Evolutionary conservation across 2,797 vertebrate genomes (phyloP).

Genomic region (Lateolabrax maculatus): DNA sequence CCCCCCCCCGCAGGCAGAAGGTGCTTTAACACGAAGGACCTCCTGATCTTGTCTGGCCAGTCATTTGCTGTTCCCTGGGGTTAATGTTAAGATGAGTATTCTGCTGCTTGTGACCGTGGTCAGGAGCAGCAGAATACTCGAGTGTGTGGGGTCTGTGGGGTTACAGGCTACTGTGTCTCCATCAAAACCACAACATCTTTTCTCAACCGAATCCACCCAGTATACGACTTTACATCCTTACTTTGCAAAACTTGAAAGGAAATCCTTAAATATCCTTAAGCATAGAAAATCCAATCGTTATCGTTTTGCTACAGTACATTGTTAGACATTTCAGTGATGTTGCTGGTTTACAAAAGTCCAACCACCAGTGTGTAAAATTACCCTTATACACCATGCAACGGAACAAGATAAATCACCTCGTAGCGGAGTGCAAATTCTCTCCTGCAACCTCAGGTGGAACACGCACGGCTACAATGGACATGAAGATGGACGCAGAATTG

Average conservation of each 20-base stretch:
- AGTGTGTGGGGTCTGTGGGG: constrained; percentile 8
- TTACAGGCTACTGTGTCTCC: constrained; percentile 7
- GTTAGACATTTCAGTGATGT: constrained; percentile 11
- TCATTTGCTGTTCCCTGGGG: constrained; percentile 30
- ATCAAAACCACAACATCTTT: background rate
- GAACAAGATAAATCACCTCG: constrained; percentile 26
- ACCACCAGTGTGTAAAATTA: constrained; percentile 14
- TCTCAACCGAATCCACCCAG: background rate
- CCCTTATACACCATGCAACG: constrained; percentile 10
- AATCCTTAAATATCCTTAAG: constrained; percentile 2
- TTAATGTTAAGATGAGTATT: constrained; percentile 2
- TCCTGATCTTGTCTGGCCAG: constrained; percentile 19
- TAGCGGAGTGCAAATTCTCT: constrained; percentile 19
- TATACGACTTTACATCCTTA: background rate
- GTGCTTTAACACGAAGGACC: constrained; percentile 9
- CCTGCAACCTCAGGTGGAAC: constrained; percentile 22
- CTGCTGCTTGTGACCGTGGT: background rate
- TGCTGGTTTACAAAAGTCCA: constrained; percentile 22
- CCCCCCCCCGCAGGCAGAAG: constrained; percentile 1
- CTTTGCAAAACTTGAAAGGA: constrained; percentile 13
- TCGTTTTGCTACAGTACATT: constrained; percentile 46
- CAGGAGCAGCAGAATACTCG: too few species aligned
- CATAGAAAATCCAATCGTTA: constrained; percentile 13
- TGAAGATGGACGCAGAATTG: constrained; percentile 28
- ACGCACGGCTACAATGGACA: constrained; percentile 1